Conservation (phyloP, 2,113 vertebrate species). For the Aspidoscelis tigris region DNA sequence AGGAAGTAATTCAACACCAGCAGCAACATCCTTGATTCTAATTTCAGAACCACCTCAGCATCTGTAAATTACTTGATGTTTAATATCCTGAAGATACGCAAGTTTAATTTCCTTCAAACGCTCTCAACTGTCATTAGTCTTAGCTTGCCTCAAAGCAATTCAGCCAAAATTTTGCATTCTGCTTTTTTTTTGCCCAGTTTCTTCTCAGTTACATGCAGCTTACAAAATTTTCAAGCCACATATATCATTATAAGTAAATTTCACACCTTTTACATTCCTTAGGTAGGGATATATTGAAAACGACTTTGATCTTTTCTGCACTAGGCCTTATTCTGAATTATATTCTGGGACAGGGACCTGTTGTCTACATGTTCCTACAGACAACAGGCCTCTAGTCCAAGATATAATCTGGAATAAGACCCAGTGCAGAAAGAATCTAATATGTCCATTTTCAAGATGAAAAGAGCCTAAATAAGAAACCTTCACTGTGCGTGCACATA, state of each 20-base stretch:
- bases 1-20: background rate
- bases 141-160: background rate
- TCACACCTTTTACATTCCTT: background rate
- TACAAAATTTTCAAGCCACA: background rate
- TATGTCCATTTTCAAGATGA: background rate
- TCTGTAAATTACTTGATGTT: background rate
- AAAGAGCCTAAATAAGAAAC: background rate
- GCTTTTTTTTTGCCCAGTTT: background rate
- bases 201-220: background rate
- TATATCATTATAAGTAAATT: background rate
- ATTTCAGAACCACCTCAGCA: background rate
- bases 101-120: slow-evolving; percentile 11
- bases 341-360: no score
- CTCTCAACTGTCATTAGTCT: background rate
- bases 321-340: no score
- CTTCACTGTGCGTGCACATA: background rate
- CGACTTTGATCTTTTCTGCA: no score
- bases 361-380: no score
- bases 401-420: no score
- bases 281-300: no score
- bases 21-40: background rate
- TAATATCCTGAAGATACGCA: background rate
- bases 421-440: background rate
- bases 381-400: no score
- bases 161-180: background rate